Conservation (phyloP, 2,113 vertebrate genomes). For the Dicrurus megarhynchus region DNA sequence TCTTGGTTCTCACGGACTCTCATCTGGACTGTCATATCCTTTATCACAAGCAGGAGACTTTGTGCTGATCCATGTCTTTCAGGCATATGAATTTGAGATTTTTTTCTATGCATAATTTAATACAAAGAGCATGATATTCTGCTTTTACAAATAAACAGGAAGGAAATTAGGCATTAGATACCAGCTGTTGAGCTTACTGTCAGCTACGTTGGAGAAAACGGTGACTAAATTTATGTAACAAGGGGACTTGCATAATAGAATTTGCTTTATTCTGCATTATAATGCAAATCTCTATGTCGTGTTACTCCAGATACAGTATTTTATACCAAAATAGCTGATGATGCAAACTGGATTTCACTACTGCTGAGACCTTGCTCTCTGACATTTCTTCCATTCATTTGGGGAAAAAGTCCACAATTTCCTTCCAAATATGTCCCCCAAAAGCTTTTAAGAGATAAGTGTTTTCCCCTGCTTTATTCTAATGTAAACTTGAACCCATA, state of each 20-base stretch:
- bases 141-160: background rate
- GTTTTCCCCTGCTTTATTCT: background rate
- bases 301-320: background rate
- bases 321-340: constrained; percentile 10
- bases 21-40: background rate
- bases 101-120: background rate
- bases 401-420: background rate
- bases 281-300: background rate
- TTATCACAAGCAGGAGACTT: background rate
- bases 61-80: background rate
- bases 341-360: background rate
- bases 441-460: constrained; percentile 41
- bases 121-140: background rate
- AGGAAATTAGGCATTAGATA: background rate
- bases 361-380: constrained; percentile 11
- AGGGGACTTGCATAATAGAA: background rate
- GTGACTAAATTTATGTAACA: background rate
- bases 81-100: background rate
- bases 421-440: background rate
- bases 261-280: background rate
- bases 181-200: background rate
- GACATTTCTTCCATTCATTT: constrained; percentile 11
- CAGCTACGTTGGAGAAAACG: background rate
- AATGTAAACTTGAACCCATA: constrained; percentile 55
- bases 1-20: background rate